A percentile compares a stretch with the other conserved stretches of the same genome.
phyloP scores from a whole-genome alignment of 2,888 invertebrate genomes.

The Lypha dubia region DNA sequence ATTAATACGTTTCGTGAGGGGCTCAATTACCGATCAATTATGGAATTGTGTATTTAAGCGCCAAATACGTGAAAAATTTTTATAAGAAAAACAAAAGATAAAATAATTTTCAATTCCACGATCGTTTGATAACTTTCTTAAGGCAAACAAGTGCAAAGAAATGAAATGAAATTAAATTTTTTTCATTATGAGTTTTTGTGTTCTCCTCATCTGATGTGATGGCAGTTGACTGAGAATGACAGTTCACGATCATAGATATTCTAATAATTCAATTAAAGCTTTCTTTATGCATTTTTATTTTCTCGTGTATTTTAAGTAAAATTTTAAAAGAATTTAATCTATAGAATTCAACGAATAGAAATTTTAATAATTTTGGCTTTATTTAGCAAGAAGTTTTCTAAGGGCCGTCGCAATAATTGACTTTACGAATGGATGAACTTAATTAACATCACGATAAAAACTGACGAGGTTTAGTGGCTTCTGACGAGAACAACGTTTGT shows the following conservation, averaged over 20 bases:
- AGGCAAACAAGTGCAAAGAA: background rate
- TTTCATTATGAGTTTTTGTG: background rate
- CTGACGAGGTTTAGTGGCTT: too few relatives aligned
- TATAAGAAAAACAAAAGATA: constrained; percentile 44
- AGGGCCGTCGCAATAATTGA: too few relatives aligned
- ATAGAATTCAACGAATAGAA: too few relatives aligned
- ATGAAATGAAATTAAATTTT: too few relatives aligned
- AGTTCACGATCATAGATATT: constrained; percentile 55
- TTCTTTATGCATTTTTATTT: constrained; percentile 1
- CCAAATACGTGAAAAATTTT: constrained; percentile 71
- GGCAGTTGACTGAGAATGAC: background rate
- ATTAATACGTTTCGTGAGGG: constrained; percentile 57
- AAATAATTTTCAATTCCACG: constrained; percentile 51
- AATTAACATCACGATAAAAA: too few relatives aligned
- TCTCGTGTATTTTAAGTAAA: background rate
- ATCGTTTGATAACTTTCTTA: constrained; percentile 43
- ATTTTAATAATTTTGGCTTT: too few relatives aligned
- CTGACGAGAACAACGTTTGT: too few relatives aligned
- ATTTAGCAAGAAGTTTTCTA: too few relatives aligned
- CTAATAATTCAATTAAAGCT: constrained; percentile 62
- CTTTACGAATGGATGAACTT: too few relatives aligned
- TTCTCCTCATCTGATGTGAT: background rate
- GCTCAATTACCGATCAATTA: constrained; percentile 62
- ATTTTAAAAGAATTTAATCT: constrained; percentile 32
- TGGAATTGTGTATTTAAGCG: constrained; percentile 70